Base-by-base conservation (phyloP, 2,797 vertebrate genomes). In the Mycteria americana region DNA sequence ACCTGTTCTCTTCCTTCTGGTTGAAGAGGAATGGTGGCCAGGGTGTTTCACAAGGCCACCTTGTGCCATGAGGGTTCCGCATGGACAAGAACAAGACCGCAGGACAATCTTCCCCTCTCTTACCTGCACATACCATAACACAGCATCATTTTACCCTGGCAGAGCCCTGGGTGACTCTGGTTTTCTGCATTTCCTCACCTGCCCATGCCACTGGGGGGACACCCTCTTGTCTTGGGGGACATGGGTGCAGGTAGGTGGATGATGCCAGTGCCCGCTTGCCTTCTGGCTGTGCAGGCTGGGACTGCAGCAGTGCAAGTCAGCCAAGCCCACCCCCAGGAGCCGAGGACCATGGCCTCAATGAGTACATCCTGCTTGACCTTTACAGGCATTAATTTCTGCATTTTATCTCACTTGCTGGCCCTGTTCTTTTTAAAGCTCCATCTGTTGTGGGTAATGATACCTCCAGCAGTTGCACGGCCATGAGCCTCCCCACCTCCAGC, bases 271-370 rank as follows among this genome's bases (percentile, higher is more conserved):
- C 59, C 81, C 5, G 3, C 19, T 43, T 69, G 14, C 46, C 57
- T 78, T 75, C 74, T 30, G 33, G 43, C 37, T 5, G 7, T 17
- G 21, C 24, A 39, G 85, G 23, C 41, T 75, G 74, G 77, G 30
- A 24, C 25, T 15, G 37, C 56, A 84, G 69, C 48, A 41, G 10
- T 53, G 37, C 28, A 24, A 37, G n/a, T 13, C 85, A 92, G 35
- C 41, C 41, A 31, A 84, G 57, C 45, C 43, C 74, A 51, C 3
- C 11, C 7, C 33, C 1, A 1, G 45, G 18, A 64, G 14, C 59
- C 0, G 1, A 28, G 82, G 85, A 60, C 30, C 0, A 0, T 28
- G 3, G 1, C 53, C 35, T 70, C 3, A 3, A 14, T 45, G 11
- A 51, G 56, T 25, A 67, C 68, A 67, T 64, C 68, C 78, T 0